Evolutionary conservation across 2,888 invertebrate species (phyloP), one percentile per base, ranked within the genome.

Genomic region (Linnaemya vulpina): DNA sequence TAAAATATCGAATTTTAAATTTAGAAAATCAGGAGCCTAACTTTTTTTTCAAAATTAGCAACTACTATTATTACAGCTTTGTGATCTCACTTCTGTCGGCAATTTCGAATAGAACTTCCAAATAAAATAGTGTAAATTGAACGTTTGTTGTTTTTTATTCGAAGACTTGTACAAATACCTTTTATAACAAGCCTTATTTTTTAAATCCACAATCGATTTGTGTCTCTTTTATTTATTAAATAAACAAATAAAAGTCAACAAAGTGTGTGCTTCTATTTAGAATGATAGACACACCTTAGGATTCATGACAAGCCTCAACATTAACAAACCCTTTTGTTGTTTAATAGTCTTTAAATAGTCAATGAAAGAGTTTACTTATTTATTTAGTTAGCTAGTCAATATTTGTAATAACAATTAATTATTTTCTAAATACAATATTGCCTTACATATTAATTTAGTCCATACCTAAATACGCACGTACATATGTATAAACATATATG

Each of bases 381-480:
- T 20, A 51, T 10, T 40, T 10, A 40, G 40, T 40, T 40, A 40
- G 40, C 13, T 38, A 9, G 15, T 62, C 60, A 78, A 68, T 74
- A 74, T 73, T 75, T 70, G 63, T 22, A 43, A 40, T 35, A 75
- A 38, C 63, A 75, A 65, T 65, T 78, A 62, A 38, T 71, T 65
- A 40, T 73, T 40, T 53, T 38, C 55, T 30, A 38, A 58, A 63
- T 15, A 62, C 71, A 51, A 51, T 65, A 9, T 22, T 74, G 40
- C 40, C 30, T 40, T 43, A 62, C 43, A 62, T 30, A n/a, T 35
- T 9, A 3, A 4, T 49, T 5, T 1, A 3, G 30, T 30, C 5
- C 1, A 46, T 4, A 46, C 2, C 8, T 17, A 40, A 10, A 40
- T 49, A 49, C 17, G 9, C 3, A 22, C 3, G 11, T 53, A 5